Conservation (phyloP, 2,888 invertebrate genomes). For the Timandra comae region DNA sequence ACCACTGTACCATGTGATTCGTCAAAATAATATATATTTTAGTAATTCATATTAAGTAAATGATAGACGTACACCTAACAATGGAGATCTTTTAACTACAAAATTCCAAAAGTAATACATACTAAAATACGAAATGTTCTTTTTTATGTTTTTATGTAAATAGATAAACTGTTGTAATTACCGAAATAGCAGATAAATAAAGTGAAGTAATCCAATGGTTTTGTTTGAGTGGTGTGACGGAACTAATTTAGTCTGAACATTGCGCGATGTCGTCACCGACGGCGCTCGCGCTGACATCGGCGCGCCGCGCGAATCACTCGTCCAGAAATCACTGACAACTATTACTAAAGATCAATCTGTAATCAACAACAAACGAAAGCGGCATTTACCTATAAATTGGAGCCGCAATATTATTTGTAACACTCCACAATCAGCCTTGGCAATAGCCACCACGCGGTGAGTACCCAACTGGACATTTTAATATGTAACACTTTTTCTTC, state of each 20-base stretch:
- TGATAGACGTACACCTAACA: too few species aligned
- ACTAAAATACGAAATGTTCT: too few species aligned
- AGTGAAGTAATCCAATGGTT: too few species aligned
- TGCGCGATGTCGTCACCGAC: slow-evolving; percentile 62
- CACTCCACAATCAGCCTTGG: slow-evolving; percentile 49
- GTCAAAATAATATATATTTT: too few species aligned
- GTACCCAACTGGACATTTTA: slow-evolving; percentile 6
- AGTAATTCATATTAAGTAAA: too few species aligned
- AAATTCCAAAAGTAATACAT: too few species aligned
- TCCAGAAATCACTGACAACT: slow-evolving; percentile 69
- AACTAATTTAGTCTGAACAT: slow-evolving; percentile 62
- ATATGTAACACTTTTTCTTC: neutral
- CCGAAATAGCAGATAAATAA: too few species aligned
- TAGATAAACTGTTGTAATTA: too few species aligned
- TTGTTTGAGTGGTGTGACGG: slow-evolving; percentile 37
- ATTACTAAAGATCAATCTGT: slow-evolving; percentile 69
- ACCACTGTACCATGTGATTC: too few species aligned
- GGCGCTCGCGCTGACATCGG: slow-evolving; percentile 9
- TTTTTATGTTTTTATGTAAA: too few species aligned
- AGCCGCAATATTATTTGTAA: slow-evolving; percentile 54
- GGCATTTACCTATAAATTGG: slow-evolving; percentile 69
- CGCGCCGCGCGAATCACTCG: slow-evolving; percentile 51
- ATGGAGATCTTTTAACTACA: too few species aligned
- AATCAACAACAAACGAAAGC: slow-evolving; percentile 66
- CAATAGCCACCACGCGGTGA: slow-evolving; percentile 29